Evolutionary conservation across 2,888 invertebrate genomes (phyloP).

Genomic region (Candidula unifasciata): DNA sequence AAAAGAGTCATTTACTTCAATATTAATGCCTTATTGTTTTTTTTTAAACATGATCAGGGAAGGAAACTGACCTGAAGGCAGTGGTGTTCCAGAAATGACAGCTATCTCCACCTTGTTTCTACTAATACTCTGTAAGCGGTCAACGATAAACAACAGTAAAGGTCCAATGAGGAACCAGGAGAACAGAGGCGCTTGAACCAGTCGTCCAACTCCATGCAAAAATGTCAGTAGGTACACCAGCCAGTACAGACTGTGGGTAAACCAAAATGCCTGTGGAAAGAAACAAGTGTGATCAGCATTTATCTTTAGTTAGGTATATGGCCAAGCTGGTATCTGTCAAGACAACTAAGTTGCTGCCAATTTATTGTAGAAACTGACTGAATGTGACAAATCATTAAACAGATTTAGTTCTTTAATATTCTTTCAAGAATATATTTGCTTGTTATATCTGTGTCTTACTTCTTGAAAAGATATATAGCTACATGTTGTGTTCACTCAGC

Average conservation of each 20-base stretch:
- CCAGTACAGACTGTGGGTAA: slow-evolving; percentile 82
- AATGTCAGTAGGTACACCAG: slow-evolving; percentile 81
- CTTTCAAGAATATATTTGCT: no score
- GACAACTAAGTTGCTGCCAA: no score
- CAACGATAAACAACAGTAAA: slow-evolving; percentile 81
- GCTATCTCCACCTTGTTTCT: slow-evolving; percentile 82
- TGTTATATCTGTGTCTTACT: no score
- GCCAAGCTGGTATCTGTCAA: background rate
- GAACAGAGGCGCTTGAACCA: slow-evolving; percentile 81
- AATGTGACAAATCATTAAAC: no score
- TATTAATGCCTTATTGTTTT: no score
- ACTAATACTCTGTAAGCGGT: slow-evolving; percentile 81
- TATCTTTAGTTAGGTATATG: background rate
- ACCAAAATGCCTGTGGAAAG: slow-evolving; percentile 80
- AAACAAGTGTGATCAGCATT: background rate
- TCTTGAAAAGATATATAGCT: no score
- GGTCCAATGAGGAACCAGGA: slow-evolving; percentile 82
- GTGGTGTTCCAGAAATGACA: slow-evolving; percentile 80
- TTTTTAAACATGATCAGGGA: background rate
- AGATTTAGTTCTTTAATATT: no score
- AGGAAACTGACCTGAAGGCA: slow-evolving; percentile 81
- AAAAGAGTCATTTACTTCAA: no score
- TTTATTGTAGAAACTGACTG: no score
- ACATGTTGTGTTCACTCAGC: no score
- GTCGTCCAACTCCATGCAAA: slow-evolving; percentile 81